phyloP scores from a whole-genome alignment of 2,113 vertebrate genomes.

The Plecturocebus donacophilus region DNA sequence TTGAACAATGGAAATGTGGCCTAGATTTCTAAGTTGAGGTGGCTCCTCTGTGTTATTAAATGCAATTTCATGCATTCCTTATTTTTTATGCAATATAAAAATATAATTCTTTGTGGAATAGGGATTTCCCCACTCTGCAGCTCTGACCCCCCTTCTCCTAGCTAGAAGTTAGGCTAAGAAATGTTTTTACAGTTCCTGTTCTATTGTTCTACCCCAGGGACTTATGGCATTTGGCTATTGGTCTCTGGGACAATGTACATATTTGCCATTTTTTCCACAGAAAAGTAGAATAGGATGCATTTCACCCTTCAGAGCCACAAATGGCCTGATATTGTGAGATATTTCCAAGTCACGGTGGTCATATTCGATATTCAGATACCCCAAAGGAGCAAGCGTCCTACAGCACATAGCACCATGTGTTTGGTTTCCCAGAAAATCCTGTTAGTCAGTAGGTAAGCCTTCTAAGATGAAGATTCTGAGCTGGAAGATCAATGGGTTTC shows the following conservation, averaged over 20 bases:
- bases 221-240: conserved; percentile 2
- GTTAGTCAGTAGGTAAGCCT: neutral
- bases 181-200: neutral
- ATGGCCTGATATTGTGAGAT: neutral
- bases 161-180: conserved; percentile 30
- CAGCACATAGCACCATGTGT: neutral
- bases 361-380: neutral
- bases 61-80: conserved; percentile 43
- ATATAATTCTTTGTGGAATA: conserved; percentile 40
- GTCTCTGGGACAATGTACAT: conserved; percentile 22
- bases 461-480: neutral
- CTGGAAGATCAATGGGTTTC: neutral
- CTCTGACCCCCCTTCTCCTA: neutral
- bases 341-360: neutral
- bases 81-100: conserved; percentile 55
- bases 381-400: neutral
- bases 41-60: neutral
- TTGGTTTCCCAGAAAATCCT: neutral
- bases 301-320: conserved; percentile 25
- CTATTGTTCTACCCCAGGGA: neutral
- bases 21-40: neutral
- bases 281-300: neutral
- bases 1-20: neutral
- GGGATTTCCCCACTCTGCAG: neutral
- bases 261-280: conserved; percentile 49